These are phyloP conservation scores for Euwallacea fornicatus DNA, from an alignment of 1,140 invertebrate genomes.

Conservation along the genomic window DNA sequence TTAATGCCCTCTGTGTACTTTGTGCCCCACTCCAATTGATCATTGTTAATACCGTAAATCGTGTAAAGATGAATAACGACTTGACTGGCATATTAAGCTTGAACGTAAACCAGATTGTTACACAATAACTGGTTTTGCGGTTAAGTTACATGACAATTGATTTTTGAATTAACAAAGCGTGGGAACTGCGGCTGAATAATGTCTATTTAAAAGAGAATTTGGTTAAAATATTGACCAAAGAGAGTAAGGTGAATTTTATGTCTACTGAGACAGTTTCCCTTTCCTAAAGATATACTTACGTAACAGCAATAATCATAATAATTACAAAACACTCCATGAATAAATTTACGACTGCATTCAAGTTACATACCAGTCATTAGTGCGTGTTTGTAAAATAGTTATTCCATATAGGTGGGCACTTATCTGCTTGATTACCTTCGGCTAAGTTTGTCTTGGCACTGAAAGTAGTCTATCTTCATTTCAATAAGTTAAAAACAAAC, in stretches of 20 bases:
- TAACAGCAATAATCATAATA: too few species aligned
- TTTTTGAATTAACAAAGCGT: slow-evolving; percentile 6
- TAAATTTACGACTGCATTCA: neutral
- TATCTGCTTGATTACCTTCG: slow-evolving; percentile 2
- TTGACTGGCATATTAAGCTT: neutral
- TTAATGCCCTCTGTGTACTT: too few species aligned
- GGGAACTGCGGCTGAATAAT: neutral
- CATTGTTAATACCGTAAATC: too few species aligned
- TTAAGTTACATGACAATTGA: slow-evolving; percentile 6
- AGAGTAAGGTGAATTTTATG: too few species aligned
- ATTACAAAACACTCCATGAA: neutral
- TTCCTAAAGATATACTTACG: too few species aligned
- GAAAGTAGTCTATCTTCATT: slow-evolving; percentile 16
- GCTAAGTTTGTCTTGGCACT: neutral
- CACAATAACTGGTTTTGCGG: slow-evolving; percentile 8
- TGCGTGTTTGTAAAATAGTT: neutral
- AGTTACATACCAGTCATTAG: neutral
- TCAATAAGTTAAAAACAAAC: slow-evolving; percentile 3
- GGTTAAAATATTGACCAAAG: too few species aligned
- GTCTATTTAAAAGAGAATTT: too few species aligned
- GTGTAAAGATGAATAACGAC: neutral
- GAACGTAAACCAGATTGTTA: neutral
- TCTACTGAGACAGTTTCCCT: too few species aligned
- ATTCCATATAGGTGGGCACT: slow-evolving; percentile 12
- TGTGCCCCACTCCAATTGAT: too few species aligned